Percentiles rank a stretch among this genome's conserved stretches.
Conservation (phyloP, 2,888 invertebrate genomes). For the Mycalesis mineus region DNA sequence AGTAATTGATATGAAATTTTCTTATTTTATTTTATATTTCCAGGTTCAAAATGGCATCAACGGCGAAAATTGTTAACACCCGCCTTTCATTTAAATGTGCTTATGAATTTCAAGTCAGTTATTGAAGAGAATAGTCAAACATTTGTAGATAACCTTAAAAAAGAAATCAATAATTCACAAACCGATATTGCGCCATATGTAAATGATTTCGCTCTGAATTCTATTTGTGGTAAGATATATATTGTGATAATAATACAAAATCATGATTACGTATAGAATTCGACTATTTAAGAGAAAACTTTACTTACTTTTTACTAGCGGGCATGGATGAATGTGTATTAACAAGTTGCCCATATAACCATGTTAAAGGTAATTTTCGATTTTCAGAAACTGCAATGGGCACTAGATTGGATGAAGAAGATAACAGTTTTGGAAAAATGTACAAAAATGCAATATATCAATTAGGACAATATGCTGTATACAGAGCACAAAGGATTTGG, state of each 20-base stretch:
- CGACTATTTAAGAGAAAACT: no score
- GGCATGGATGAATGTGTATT: no score
- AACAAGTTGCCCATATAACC: no score
- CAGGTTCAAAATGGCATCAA: slow-evolving; percentile 78
- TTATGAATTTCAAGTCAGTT: slow-evolving; percentile 60
- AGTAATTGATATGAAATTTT: background rate
- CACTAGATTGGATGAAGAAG: background rate
- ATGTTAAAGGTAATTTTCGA: background rate
- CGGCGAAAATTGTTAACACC: slow-evolving; percentile 81
- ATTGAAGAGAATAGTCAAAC: slow-evolving; percentile 67
- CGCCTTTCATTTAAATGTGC: slow-evolving; percentile 81
- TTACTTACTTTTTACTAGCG: no score
- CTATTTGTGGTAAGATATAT: slow-evolving; percentile 6
- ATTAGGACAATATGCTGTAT: background rate
- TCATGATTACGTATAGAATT: no score
- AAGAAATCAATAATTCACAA: background rate
- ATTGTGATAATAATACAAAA: no score
- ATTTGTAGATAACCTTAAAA: slow-evolving; percentile 31
- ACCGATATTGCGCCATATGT: background rate
- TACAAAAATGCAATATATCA: slow-evolving; percentile 5
- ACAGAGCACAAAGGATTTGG: background rate
- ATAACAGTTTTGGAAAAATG: background rate
- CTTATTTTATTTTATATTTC: background rate
- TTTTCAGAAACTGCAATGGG: slow-evolving; percentile 11
- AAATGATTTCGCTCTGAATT: slow-evolving; percentile 1